Evolutionary conservation across 2,797 vertebrate species (phyloP).

Genomic region (Pelobates cultripes): DNA sequence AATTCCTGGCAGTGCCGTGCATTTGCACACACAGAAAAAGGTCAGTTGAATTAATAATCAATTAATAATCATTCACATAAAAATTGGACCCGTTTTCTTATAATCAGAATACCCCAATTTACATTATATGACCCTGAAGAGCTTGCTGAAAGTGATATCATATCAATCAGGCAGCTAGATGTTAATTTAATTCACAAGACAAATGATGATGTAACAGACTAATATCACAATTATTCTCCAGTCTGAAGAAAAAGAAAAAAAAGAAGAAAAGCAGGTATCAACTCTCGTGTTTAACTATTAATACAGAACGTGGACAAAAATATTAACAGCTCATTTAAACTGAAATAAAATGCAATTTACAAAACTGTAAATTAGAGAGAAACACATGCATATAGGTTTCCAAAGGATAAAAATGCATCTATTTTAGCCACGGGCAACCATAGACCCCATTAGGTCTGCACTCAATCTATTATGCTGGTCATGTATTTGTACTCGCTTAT

Average conservation of each 20-base stretch:
- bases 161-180: no score
- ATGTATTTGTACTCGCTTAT: conserved; percentile 49
- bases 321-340: neutral
- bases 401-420: conserved; percentile 18
- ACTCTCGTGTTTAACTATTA: neutral
- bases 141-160: no score
- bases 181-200: neutral
- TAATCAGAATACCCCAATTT: no score
- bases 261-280: neutral
- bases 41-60: no score
- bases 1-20: no score
- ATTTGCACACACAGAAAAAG: no score
- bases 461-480: conserved; percentile 28
- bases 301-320: neutral
- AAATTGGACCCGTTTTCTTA: no score
- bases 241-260: neutral
- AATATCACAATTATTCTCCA: neutral
- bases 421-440: conserved; percentile 38
- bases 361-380: neutral
- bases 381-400: neutral
- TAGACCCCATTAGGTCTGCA: conserved; percentile 29
- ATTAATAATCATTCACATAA: no score
- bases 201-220: neutral
- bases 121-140: no score
- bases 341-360: neutral